Evolutionary conservation across 2,888 invertebrate species (phyloP).

Genomic region (Chaitophorus viminalis): DNA sequence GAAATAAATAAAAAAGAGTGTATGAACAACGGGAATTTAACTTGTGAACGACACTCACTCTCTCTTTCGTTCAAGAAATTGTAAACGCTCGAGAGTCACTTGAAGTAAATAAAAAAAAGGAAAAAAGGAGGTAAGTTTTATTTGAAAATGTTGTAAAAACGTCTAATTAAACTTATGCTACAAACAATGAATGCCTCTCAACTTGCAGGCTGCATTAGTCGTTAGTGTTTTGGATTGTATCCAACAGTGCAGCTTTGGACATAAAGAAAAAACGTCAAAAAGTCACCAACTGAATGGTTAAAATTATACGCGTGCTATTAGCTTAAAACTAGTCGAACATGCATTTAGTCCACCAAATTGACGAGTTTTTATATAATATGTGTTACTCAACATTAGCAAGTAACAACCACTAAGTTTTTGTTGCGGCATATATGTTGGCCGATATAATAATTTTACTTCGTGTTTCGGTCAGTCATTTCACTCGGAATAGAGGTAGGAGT

Average conservation of each 20-base stretch:
- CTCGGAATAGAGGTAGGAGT: no score
- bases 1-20: background rate
- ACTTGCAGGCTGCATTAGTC: background rate
- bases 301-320: background rate
- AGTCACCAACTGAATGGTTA: background rate
- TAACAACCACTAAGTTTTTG: no score
- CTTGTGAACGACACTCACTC: constrained; percentile 9
- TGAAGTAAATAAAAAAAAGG: background rate
- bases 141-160: constrained; percentile 34
- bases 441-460: no score
- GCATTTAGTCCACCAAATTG: no score
- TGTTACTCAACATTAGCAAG: no score
- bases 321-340: background rate
- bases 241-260: constrained; percentile 9
- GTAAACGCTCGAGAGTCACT: constrained; percentile 11
- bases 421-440: no score
- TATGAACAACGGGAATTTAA: background rate
- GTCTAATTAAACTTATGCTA: constrained; percentile 43
- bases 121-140: background rate
- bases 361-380: no score
- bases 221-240: constrained; percentile 38
- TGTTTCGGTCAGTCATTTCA: no score
- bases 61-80: background rate
- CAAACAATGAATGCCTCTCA: background rate
- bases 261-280: constrained; percentile 7